phyloP scores from a whole-genome alignment of 2,888 invertebrate species.

The Caenorhabditis drosophilae region DNA sequence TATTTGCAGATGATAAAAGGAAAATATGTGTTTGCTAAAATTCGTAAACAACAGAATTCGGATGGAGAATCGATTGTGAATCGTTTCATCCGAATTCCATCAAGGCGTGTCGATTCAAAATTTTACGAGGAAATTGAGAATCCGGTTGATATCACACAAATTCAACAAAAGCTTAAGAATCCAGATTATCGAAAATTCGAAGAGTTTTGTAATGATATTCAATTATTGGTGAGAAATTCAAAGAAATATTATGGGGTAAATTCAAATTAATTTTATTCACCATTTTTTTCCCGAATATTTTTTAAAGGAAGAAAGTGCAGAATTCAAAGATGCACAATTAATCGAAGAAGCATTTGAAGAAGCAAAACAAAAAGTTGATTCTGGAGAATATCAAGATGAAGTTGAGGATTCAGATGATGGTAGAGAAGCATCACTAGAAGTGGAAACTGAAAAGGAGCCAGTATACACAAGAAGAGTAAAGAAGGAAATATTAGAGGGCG shows the following conservation, averaged over 20 bases:
- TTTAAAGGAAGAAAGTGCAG: conserved; percentile 81
- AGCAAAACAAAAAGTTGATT: conserved; percentile 28
- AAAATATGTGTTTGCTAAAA: conserved; percentile 16
- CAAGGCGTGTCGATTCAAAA: conserved; percentile 70
- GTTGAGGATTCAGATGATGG: conserved; percentile 17
- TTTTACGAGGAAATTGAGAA: conserved; percentile 81
- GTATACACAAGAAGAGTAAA: too few species aligned
- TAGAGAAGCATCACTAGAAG: too few species aligned
- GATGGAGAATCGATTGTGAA: conserved; percentile 8
- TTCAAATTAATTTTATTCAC: too few species aligned
- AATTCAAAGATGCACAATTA: conserved; percentile 87
- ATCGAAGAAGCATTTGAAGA: conserved; percentile 79
- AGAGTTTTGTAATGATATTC: conserved; percentile 86
- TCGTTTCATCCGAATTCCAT: conserved; percentile 23
- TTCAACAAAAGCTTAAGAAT: conserved; percentile 94
- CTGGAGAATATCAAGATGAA: conserved; percentile 27
- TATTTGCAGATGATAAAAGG: conserved; percentile 24
- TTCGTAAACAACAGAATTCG: conserved; percentile 9
- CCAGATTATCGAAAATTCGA: conserved; percentile 94
- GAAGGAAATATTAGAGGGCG: too few species aligned
- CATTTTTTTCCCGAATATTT: too few species aligned
- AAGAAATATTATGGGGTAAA: conserved; percentile 94
- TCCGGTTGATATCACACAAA: conserved; percentile 91
- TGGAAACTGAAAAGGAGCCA: too few species aligned
- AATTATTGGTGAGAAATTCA: conserved; percentile 89